A percentile compares a stretch with the other conserved stretches of the same genome.
Conservation (phyloP, 2,797 vertebrate species). For the Hapalemur alaotrensis region DNA sequence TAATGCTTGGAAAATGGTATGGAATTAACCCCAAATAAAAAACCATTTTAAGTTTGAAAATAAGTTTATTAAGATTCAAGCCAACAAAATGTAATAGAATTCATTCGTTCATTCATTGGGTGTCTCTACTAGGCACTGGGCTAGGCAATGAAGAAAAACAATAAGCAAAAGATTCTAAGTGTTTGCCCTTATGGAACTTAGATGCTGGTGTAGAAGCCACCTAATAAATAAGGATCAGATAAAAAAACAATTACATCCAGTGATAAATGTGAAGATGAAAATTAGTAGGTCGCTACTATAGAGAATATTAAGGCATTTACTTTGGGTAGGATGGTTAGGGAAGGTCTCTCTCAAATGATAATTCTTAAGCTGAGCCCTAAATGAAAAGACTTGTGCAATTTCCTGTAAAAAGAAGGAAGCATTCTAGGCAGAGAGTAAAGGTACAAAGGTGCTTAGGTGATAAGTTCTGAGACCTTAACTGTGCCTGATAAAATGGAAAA, state of each 20-base stretch:
- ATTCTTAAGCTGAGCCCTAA: not conserved
- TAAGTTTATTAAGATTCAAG: constrained; percentile 1
- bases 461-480: not conserved
- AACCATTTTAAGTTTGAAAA: not conserved
- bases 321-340: not conserved
- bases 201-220: not conserved
- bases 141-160: not conserved
- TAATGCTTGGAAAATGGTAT: not conserved
- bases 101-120: not conserved
- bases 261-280: not conserved
- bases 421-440: not conserved
- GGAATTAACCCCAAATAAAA: not conserved
- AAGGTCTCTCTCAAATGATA: not conserved
- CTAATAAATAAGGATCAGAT: not conserved
- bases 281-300: not conserved
- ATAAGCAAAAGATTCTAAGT: not conserved
- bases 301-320: not conserved
- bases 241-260: not conserved
- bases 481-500: not conserved
- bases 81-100: not conserved
- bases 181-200: not conserved
- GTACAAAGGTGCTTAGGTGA: not conserved
- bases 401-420: not conserved
- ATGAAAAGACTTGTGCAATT: not conserved
- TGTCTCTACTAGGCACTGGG: not conserved